Evolutionary conservation across 1,140 invertebrate genomes (phyloP).

Genomic region (Oscheius sp.): DNA sequence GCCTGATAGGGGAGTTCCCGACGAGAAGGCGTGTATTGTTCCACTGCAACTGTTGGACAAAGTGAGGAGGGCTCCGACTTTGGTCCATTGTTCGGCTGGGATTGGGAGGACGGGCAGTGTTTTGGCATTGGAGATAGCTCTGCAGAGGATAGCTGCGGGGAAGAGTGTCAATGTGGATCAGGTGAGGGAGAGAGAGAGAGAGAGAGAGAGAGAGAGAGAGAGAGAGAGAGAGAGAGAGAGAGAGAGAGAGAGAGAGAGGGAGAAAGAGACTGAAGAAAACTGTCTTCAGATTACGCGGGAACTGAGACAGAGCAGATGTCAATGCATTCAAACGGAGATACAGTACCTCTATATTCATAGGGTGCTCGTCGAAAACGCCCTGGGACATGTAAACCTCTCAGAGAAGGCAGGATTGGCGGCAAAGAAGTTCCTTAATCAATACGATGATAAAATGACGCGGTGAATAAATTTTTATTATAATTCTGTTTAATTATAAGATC

Average conservation of each 20-base stretch:
- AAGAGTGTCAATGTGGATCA: conserved; percentile 10
- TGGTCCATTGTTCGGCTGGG: conserved; percentile 30
- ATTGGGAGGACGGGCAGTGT: conserved; percentile 29
- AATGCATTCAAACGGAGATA: conserved; percentile 27
- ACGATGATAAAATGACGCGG: conserved; percentile 17
- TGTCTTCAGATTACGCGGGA: conserved; percentile 20
- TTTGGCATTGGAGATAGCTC: conserved; percentile 25
- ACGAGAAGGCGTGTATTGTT: conserved; percentile 16
- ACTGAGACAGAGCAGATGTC: conserved; percentile 6
- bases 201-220: background rate
- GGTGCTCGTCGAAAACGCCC: conserved; percentile 23
- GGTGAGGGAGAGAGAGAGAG: background rate
- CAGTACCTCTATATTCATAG: conserved; percentile 35
- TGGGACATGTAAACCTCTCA: background rate
- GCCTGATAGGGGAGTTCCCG: conserved; percentile 30
- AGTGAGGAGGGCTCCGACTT: conserved; percentile 13
- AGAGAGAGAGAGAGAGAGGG: background rate
- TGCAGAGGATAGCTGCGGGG: conserved; percentile 20
- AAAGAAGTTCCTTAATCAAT: conserved; percentile 23
- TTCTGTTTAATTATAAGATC: conserved; percentile 5
- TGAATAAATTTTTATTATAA: background rate
- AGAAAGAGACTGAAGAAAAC: background rate
- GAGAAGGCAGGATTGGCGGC: conserved; percentile 9
- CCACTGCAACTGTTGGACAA: conserved; percentile 22
- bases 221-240: background rate